phyloP scores from a whole-genome alignment of 2,797 vertebrate genomes.

The Menidia menidia region DNA sequence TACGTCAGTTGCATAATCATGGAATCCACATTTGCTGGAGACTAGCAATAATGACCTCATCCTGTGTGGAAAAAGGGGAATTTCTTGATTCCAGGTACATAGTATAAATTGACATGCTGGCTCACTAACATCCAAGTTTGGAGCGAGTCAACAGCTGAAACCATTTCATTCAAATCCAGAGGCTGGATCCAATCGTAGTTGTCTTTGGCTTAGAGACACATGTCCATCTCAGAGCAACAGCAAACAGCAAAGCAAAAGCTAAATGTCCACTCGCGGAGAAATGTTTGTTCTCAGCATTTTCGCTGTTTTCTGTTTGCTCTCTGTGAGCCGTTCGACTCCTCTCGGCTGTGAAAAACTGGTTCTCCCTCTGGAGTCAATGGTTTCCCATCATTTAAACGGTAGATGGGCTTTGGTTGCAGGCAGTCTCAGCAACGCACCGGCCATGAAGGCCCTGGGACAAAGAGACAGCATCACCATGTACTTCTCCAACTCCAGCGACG shows the following conservation, averaged over 20 bases:
- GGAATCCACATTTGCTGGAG: background rate
- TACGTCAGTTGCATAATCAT: slow-evolving; percentile 35
- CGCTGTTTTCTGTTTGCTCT: slow-evolving; percentile 25
- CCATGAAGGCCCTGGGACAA: slow-evolving; percentile 45
- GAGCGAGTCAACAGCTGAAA: background rate
- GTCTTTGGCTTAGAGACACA: too few relatives aligned
- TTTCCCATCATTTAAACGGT: slow-evolving; percentile 33
- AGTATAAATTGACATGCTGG: slow-evolving; percentile 35
- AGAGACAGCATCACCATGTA: slow-evolving; percentile 66
- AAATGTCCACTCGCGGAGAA: slow-evolving; percentile 1
- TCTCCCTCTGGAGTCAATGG: slow-evolving; percentile 24
- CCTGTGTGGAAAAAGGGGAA: slow-evolving; percentile 40
- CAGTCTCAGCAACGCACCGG: slow-evolving; percentile 44
- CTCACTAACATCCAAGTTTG: background rate
- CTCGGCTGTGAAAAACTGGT: slow-evolving; percentile 54
- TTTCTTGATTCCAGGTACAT: background rate
- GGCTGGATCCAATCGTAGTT: too few relatives aligned
- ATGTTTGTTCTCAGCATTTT: slow-evolving; percentile 37
- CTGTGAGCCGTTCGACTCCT: slow-evolving; percentile 36
- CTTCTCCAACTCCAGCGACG: slow-evolving; percentile 47
- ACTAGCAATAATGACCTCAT: background rate
- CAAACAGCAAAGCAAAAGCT: background rate
- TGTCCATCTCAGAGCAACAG: too few relatives aligned
- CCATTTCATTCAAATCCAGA: background rate
- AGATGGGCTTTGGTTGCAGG: slow-evolving; percentile 62